Conservation (phyloP, 2,888 invertebrate species). For the Atethmia centrago region DNA sequence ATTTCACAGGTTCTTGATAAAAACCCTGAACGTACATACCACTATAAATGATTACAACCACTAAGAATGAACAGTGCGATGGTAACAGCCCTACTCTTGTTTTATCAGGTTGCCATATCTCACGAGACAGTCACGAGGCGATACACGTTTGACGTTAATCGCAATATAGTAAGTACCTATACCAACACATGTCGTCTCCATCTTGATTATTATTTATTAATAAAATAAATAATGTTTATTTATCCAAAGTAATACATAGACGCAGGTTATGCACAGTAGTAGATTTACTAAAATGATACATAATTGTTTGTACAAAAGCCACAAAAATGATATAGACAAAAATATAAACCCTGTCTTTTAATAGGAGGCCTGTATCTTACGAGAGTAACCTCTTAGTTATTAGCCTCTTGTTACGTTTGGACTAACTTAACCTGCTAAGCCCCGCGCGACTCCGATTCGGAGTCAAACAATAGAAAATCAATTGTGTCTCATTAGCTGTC, state of each 20-base stretch:
- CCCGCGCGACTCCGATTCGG: too few species aligned
- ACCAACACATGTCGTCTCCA: not conserved
- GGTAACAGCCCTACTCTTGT: slow-evolving; percentile 33
- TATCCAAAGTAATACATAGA: not conserved
- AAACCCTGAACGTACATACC: not conserved
- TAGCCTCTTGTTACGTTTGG: too few species aligned
- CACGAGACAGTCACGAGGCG: slow-evolving; percentile 40
- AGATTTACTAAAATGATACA: not conserved
- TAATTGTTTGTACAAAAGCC: not conserved
- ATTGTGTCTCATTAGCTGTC: too few species aligned
- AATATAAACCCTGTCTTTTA: not conserved
- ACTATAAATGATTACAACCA: not conserved
- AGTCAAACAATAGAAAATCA: too few species aligned
- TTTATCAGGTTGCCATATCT: slow-evolving; percentile 25
- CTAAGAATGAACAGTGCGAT: not conserved
- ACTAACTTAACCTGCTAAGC: too few species aligned
- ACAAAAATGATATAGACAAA: not conserved
- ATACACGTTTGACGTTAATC: slow-evolving; percentile 21
- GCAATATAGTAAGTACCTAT: slow-evolving; percentile 6
- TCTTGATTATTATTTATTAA: slow-evolving; percentile 6
- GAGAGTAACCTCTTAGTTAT: not conserved
- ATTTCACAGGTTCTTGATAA: not conserved
- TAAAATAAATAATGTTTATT: not conserved
- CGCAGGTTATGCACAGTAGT: not conserved
- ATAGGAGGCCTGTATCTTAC: not conserved